phyloP scores from a whole-genome alignment of 2,113 vertebrate species.

The Protomyctophum bolini region DNA sequence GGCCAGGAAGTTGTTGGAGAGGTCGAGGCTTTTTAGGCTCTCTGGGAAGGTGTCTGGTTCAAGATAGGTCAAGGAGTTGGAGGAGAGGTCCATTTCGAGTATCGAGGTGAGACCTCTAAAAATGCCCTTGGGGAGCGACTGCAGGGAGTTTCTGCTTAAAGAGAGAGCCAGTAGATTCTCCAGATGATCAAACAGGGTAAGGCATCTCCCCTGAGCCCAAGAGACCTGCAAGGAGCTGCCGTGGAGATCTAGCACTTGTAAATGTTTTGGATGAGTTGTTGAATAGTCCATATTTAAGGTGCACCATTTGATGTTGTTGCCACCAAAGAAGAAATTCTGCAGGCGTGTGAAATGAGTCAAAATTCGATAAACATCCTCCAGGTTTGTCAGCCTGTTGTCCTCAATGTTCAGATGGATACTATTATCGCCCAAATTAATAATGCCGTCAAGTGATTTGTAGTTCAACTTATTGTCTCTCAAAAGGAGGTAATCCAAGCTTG shows the following conservation, averaged over 20 bases:
- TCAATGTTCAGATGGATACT: slow-evolving; percentile 70
- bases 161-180: slow-evolving; percentile 70
- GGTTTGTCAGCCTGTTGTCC: slow-evolving; percentile 77
- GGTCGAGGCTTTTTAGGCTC: slow-evolving; percentile 74
- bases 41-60: slow-evolving; percentile 74
- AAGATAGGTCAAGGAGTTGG: slow-evolving; percentile 81
- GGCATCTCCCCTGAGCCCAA: slow-evolving; percentile 79
- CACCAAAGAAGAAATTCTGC: slow-evolving; percentile 67
- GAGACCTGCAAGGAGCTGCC: slow-evolving; percentile 81
- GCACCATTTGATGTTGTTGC: slow-evolving; percentile 83
- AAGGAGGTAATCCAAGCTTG: slow-evolving; percentile 54
- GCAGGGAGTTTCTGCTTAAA: slow-evolving; percentile 82
- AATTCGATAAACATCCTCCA: slow-evolving; percentile 75
- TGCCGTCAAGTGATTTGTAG: neutral
- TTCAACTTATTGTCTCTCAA: slow-evolving; percentile 82
- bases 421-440: slow-evolving; percentile 3
- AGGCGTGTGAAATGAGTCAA: slow-evolving; percentile 61
- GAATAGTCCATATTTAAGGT: fast-evolving
- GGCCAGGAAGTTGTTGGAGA: slow-evolving; percentile 84
- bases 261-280: slow-evolving; percentile 44
- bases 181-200: slow-evolving; percentile 83
- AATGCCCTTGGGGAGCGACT: slow-evolving; percentile 78
- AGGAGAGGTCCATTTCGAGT: slow-evolving; percentile 77
- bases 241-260: slow-evolving; percentile 82
- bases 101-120: slow-evolving; percentile 82